Percentiles rank a stretch among this genome's conserved stretches.
phyloP scores from a whole-genome alignment of 2,888 invertebrate species.

The Crepidodera aurea region DNA sequence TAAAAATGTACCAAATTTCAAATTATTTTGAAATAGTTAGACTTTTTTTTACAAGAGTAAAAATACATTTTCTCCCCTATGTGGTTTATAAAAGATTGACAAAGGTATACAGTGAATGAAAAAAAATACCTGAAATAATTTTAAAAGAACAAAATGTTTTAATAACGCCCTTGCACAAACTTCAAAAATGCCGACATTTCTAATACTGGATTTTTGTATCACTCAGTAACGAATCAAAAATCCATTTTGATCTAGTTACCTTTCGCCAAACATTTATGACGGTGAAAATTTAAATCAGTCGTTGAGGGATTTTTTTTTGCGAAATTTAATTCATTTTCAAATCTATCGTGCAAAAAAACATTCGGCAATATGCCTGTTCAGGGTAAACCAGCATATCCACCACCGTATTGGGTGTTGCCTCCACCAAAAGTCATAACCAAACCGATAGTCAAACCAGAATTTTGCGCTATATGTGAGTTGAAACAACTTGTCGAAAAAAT shows the following conservation, averaged over 20 bases:
- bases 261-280: conserved; percentile 1
- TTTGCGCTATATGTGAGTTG: conserved; percentile 7
- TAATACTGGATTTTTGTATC: too few species aligned
- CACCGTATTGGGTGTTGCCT: background rate
- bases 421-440: background rate
- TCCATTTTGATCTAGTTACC: background rate
- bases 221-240: too few species aligned
- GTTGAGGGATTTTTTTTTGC: conserved; percentile 7
- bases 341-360: conserved; percentile 9
- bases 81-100: too few species aligned
- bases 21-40: too few species aligned
- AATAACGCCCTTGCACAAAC: too few species aligned
- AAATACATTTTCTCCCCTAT: too few species aligned
- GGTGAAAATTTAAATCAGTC: background rate
- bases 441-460: background rate
- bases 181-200: too few species aligned
- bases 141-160: too few species aligned
- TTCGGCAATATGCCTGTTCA: conserved; percentile 8
- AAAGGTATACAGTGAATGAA: too few species aligned
- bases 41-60: too few species aligned
- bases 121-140: too few species aligned
- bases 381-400: background rate
- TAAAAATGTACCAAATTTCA: too few species aligned
- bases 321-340: conserved; percentile 10
- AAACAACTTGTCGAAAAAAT: conserved; percentile 7